A percentile compares a stretch with the other conserved stretches of the same genome.
phyloP scores from a whole-genome alignment of 2,113 vertebrate species.

The Plecotus auritus region DNA sequence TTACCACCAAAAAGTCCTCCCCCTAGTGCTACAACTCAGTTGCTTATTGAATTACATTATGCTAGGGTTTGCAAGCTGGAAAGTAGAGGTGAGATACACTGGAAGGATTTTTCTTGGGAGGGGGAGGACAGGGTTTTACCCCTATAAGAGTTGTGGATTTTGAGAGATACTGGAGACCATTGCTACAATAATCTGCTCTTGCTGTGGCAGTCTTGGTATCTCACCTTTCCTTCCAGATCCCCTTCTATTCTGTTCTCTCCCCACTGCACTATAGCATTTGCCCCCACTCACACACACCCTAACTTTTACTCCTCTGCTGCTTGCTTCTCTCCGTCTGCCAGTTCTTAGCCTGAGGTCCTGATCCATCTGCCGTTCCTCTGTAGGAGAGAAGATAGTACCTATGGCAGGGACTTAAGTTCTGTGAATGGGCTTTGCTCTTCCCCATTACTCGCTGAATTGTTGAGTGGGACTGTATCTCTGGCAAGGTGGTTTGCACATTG shows the following conservation, averaged over 20 bases:
- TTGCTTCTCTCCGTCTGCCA: background rate
- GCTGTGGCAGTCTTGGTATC: background rate
- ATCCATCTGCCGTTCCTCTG: background rate
- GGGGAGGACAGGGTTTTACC: background rate
- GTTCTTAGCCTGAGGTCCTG: background rate
- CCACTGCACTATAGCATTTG: background rate
- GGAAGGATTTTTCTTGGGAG: background rate
- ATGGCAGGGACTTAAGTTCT: conserved; percentile 3
- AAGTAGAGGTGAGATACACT: background rate
- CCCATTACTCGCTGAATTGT: background rate
- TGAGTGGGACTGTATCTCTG: conserved; percentile 3
- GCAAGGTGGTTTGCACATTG: conserved; percentile 35
- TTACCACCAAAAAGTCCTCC: conserved; percentile 2
- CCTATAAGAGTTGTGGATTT: background rate
- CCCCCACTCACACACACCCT: background rate
- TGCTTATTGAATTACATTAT: conserved; percentile 15
- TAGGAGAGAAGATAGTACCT: background rate
- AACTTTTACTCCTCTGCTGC: background rate
- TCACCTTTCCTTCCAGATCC: background rate
- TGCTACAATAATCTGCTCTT: background rate
- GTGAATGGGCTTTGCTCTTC: background rate
- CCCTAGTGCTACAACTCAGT: background rate
- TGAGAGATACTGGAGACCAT: background rate
- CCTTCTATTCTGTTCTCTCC: background rate
- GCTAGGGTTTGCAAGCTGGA: background rate